phyloP scores from a whole-genome alignment of 1,140 invertebrate genomes.

The Luehdorfia chinensis region DNA sequence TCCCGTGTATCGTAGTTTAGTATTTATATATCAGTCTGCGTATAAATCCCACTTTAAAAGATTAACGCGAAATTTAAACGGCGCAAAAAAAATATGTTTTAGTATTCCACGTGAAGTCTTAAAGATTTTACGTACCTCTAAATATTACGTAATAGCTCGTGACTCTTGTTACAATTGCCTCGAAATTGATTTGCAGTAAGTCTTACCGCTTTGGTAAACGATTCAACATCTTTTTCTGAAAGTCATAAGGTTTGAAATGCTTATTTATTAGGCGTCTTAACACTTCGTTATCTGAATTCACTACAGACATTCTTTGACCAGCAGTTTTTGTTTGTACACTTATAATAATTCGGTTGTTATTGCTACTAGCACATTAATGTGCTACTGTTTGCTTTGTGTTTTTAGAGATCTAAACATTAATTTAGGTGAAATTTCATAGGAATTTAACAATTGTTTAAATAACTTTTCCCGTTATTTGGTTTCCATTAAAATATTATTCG shows the following conservation, averaged over 20 bases:
- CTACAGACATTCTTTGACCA: conserved; percentile 63
- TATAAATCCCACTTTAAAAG: conserved; percentile 15
- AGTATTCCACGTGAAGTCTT: conserved; percentile 48
- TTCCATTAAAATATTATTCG: no score
- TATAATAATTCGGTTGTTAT: conserved; percentile 34
- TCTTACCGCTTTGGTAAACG: conserved; percentile 22
- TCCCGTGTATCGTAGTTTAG: conserved; percentile 1
- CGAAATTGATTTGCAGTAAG: conserved; percentile 45
- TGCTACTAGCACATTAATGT: not conserved
- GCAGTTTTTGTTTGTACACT: conserved; percentile 49
- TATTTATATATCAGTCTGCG: conserved; percentile 9
- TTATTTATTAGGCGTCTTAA: conserved; percentile 16
- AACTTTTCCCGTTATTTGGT: no score
- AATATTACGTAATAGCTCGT: conserved; percentile 70
- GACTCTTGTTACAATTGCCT: conserved; percentile 60
- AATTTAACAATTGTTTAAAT: no score
- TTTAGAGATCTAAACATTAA: no score
- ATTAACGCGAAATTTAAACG: conserved; percentile 18
- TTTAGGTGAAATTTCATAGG: no score
- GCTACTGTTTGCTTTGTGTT: not conserved
- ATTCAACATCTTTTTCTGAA: conserved; percentile 29
- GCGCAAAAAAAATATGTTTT: conserved; percentile 30
- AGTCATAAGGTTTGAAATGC: conserved; percentile 36
- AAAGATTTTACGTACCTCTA: conserved; percentile 48
- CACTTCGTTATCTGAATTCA: conserved; percentile 50